phyloP scores from a whole-genome alignment of 2,113 vertebrate species.

The Patagioenas fasciata region DNA sequence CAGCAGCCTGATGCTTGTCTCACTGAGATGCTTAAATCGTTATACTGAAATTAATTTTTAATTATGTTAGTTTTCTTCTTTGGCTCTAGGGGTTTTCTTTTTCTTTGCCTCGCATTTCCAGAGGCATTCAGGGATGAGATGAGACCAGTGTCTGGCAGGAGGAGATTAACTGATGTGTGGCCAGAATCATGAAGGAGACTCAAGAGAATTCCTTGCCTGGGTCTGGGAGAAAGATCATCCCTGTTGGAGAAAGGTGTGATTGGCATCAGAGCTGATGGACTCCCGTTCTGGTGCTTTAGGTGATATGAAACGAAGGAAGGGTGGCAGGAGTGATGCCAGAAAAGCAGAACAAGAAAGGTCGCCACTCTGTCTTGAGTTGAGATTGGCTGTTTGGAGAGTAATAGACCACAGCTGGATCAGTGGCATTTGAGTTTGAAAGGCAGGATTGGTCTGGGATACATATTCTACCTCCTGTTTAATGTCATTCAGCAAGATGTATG shows the following conservation, averaged over 20 bases:
- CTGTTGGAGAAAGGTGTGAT: not conserved
- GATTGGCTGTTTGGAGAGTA: not conserved
- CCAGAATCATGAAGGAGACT: not conserved
- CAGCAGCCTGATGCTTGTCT: slow-evolving; percentile 22
- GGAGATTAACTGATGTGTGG: not conserved
- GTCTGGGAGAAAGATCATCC: not conserved
- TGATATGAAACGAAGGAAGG: not conserved
- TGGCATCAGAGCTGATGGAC: not conserved
- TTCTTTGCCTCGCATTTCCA: not conserved
- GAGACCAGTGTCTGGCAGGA: not conserved
- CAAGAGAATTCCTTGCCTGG: not conserved
- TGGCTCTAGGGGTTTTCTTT: not conserved
- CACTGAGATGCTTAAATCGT: not conserved
- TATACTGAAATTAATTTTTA: slow-evolving; percentile 28
- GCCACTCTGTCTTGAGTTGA: not conserved
- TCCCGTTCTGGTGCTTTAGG: not conserved
- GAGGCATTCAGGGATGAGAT: not conserved
- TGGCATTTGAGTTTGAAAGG: not conserved
- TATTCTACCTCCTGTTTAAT: not conserved
- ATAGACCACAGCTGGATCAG: not conserved
- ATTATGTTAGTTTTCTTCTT: not conserved
- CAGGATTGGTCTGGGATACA: not conserved
- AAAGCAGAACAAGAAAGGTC: not conserved
- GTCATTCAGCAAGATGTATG: not conserved
- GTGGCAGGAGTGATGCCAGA: not conserved